A percentile compares a stretch with the other conserved stretches of the same genome.
These are phyloP conservation scores for Tipula unca DNA, from an alignment of 2,888 invertebrate species.

Conservation along the genomic window DNA sequence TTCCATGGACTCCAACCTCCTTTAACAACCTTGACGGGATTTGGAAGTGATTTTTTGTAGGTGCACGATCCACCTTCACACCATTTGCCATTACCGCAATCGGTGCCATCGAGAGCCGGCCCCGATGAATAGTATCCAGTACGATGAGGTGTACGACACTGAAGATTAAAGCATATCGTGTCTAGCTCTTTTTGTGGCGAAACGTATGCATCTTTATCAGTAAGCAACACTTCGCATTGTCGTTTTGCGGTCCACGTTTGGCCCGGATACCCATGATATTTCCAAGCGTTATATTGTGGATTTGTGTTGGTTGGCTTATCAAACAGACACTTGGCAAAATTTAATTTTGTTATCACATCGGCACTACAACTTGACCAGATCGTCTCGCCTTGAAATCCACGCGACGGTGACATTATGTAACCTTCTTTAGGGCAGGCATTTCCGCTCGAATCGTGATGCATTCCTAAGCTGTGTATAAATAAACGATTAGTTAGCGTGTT, in stretches of 20 bases:
- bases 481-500: not conserved
- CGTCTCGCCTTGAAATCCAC: slow-evolving; percentile 69
- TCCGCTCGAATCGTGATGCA: slow-evolving; percentile 69
- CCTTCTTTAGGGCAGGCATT: slow-evolving; percentile 68
- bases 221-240: slow-evolving; percentile 59
- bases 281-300: slow-evolving; percentile 50
- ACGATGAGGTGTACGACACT: slow-evolving; percentile 63
- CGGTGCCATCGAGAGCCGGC: slow-evolving; percentile 73
- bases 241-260: slow-evolving; percentile 61
- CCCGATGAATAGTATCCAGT: slow-evolving; percentile 69
- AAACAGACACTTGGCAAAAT: slow-evolving; percentile 56
- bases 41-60: slow-evolving; percentile 31
- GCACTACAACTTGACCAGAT: slow-evolving; percentile 71
- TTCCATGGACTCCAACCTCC: slow-evolving; percentile 61
- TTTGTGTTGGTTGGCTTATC: slow-evolving; percentile 47
- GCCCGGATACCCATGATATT: slow-evolving; percentile 57
- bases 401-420: slow-evolving; percentile 72
- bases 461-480: slow-evolving; percentile 52
- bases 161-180: slow-evolving; percentile 55
- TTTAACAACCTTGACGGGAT: slow-evolving; percentile 36
- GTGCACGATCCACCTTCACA: slow-evolving; percentile 59
- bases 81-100: slow-evolving; percentile 58
- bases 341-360: slow-evolving; percentile 51
- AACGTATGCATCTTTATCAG: slow-evolving; percentile 56
- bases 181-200: slow-evolving; percentile 40